phyloP scores from a whole-genome alignment of 1,140 invertebrate genomes.

The Heliconius melpomene region DNA sequence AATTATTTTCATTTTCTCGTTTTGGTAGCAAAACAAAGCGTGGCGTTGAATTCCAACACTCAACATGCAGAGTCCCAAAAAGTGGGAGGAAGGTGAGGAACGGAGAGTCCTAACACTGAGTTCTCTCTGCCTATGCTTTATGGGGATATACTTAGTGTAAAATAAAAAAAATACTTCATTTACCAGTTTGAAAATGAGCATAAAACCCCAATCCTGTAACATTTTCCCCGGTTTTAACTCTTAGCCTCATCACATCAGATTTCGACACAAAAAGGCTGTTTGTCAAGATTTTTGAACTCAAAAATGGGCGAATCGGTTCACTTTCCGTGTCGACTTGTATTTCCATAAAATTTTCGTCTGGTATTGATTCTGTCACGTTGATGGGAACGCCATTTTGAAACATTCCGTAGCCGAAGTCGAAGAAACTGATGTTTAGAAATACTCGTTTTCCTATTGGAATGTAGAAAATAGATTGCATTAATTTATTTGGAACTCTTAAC shows the following conservation, averaged over 20 bases:
- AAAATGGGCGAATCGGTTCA: conserved; percentile 79
- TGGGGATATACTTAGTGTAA: too few relatives aligned
- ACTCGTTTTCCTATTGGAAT: conserved; percentile 81
- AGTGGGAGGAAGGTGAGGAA: too few relatives aligned
- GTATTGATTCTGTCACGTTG: conserved; percentile 52
- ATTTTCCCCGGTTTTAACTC: conserved; percentile 82
- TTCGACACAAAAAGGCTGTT: conserved; percentile 84
- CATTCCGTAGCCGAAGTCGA: conserved; percentile 79
- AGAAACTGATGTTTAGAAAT: conserved; percentile 84
- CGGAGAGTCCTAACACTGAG: too few relatives aligned
- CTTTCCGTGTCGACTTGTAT: conserved; percentile 80
- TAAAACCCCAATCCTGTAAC: conserved; percentile 83
- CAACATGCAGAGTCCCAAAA: too few relatives aligned
- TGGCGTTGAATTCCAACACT: too few relatives aligned
- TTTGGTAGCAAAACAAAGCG: too few relatives aligned
- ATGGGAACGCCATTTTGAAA: conserved; percentile 64
- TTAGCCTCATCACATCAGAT: conserved; percentile 81
- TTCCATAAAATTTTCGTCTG: conserved; percentile 79
- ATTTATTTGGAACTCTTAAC: too few relatives aligned
- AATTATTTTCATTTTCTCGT: too few relatives aligned
- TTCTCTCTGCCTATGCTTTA: too few relatives aligned
- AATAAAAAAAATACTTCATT: conserved; percentile 32
- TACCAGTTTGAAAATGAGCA: conserved; percentile 83
- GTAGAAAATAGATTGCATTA: not conserved
- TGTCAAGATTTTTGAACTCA: conserved; percentile 73